Conservation (phyloP, 2,888 invertebrate species). For the Apeira syringaria region DNA sequence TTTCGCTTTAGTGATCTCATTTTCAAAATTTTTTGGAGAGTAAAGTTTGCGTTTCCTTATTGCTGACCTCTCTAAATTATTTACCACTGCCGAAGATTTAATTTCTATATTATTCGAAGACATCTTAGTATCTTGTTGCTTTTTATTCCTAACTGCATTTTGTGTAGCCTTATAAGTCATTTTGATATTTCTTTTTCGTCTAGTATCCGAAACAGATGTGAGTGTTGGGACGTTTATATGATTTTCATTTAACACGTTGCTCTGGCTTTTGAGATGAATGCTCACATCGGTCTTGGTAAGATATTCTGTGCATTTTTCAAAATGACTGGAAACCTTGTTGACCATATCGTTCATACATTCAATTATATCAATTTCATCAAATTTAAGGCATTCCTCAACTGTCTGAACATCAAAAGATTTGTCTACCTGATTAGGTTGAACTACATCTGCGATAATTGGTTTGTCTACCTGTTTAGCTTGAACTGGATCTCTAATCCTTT, state of each 20-base stretch:
- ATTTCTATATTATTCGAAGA: constrained; percentile 37
- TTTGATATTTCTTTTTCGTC: constrained; percentile 35
- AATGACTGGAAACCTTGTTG: constrained; percentile 57
- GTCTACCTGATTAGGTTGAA: no score
- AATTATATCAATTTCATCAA: constrained; percentile 47
- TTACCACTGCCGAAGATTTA: constrained; percentile 3
- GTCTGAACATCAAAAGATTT: constrained; percentile 41
- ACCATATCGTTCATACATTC: constrained; percentile 59
- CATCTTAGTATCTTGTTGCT: constrained; percentile 37
- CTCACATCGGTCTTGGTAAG: constrained; percentile 22
- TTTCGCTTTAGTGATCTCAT: constrained; percentile 16
- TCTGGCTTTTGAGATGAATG: background rate
- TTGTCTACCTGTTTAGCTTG: no score
- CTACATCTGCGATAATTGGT: no score
- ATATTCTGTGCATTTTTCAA: constrained; percentile 50
- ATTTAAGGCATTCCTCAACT: constrained; percentile 56
- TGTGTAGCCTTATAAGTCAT: constrained; percentile 34
- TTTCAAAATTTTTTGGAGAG: constrained; percentile 57
- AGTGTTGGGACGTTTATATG: background rate
- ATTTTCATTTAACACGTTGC: background rate
- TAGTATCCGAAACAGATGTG: constrained; percentile 1
- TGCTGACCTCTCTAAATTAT: constrained; percentile 5
- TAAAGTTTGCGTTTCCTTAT: constrained; percentile 66
- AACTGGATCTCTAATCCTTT: no score
- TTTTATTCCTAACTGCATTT: constrained; percentile 28